These are phyloP conservation scores for Orcinus orca DNA, from an alignment of 2,113 vertebrate genomes.

Conservation along the genomic window DNA sequence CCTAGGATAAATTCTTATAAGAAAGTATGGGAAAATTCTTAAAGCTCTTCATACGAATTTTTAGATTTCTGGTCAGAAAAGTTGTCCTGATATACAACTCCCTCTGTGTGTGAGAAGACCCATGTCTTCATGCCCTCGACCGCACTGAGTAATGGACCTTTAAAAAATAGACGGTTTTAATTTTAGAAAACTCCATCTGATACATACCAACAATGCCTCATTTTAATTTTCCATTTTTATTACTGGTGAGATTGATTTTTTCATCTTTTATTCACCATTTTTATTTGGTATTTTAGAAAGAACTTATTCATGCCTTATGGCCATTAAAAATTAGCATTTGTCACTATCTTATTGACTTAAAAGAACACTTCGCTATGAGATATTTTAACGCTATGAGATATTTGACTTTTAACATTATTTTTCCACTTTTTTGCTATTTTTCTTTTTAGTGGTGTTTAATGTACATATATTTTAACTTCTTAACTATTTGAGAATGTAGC, in stretches of 20 bases:
- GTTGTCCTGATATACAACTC: too few relatives aligned
- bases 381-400: not conserved
- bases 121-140: not conserved
- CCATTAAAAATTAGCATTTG: conserved; percentile 15
- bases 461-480: not conserved
- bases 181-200: not conserved
- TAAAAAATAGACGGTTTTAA: not conserved
- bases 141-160: not conserved
- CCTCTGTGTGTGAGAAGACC: not conserved
- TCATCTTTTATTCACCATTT: not conserved
- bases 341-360: not conserved
- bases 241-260: not conserved
- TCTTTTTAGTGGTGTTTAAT: not conserved
- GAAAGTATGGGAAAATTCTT: not conserved
- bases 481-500: not conserved
- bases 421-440: not conserved
- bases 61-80: not conserved
- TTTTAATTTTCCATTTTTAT: conserved; percentile 22
- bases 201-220: not conserved
- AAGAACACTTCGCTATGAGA: not conserved
- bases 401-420: not conserved
- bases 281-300: not conserved
- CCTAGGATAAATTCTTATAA: not conserved
- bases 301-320: not conserved
- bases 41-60: not conserved